Percentiles rank a stretch among this genome's conserved stretches.
Evolutionary conservation across 1,140 invertebrate genomes (phyloP).

Genomic region (Sinonovacula constricta): DNA sequence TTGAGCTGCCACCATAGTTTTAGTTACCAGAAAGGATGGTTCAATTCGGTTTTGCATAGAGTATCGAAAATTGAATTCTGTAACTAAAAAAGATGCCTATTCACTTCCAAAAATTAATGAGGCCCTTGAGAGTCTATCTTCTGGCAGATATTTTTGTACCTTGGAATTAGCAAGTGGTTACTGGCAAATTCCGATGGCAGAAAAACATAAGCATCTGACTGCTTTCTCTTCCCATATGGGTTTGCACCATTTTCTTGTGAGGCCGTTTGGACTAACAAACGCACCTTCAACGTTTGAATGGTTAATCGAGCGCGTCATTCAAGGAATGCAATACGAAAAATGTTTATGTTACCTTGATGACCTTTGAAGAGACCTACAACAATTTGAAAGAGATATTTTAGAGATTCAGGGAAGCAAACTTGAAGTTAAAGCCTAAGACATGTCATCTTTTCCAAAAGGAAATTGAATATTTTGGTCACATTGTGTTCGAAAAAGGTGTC

Average conservation of each 20-base stretch:
- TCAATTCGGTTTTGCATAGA: conserved; percentile 78
- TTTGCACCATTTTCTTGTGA: conserved; percentile 18
- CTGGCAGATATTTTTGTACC: conserved; percentile 77
- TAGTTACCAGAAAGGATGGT: conserved; percentile 80
- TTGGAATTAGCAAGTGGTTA: conserved; percentile 79
- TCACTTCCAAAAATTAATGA: conserved; percentile 80
- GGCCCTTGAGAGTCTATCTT: conserved; percentile 69
- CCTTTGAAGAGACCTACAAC: not conserved
- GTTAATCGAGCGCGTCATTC: conserved; percentile 4
- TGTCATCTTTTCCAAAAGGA: not conserved
- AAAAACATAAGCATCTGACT: conserved; percentile 2
- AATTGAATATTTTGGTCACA: not conserved
- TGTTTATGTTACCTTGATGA: conserved; percentile 35
- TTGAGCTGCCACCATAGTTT: conserved; percentile 62
- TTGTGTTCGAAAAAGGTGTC: not conserved
- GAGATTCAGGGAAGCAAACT: not conserved
- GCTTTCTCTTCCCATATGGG: conserved; percentile 3
- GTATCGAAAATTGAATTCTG: conserved; percentile 78
- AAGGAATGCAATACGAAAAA: conserved; percentile 21
- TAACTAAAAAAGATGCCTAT: conserved; percentile 78
- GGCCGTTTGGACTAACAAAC: conserved; percentile 20
- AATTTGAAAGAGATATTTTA: not conserved
- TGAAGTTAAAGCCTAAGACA: not conserved
- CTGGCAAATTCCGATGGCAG: conserved; percentile 76
- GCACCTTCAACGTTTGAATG: conserved; percentile 16